Base-by-base conservation (phyloP, 2,113 vertebrate genomes). In the Eulacestoma nigropectus region DNA sequence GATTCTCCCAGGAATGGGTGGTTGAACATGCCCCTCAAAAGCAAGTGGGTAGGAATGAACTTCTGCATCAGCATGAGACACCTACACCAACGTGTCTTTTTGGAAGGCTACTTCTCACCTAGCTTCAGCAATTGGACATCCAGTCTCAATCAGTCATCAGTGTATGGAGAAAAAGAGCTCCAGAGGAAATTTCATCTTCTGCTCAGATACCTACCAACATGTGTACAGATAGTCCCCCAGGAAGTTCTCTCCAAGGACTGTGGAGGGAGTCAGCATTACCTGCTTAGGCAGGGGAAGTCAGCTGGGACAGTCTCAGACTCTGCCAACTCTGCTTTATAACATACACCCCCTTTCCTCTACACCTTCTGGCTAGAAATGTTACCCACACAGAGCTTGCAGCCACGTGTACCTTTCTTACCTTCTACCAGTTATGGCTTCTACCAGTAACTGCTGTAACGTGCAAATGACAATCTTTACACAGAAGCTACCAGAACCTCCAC, bases 391-490 rank as follows among this genome's bases (percentile, higher is more conserved):
- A 74, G 16, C n/a, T 82, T 56, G 23, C 49, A 85, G n/a, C 10
- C 33, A 56, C 0, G 0, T 7, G 80, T 26, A 49, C n/a, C 10
- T 85, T 78, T 42, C 44, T 68, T 44, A 16, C 32, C 7, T 37
- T 59, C 32, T 49, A 35, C n/a, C 16, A 8, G 30, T 64, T 75
- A 42, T 81, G 52, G 39, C 25, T 59, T 78, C 56, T 27, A 35
- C 15, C 49, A 76, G 22, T n/a, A 52, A 59, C 29, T 74, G 59
- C 35, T 93, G 47, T 76, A 60, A 88, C 0, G 10, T 56, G 35
- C 23, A 78, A 77, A 60, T 47, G 3, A 63, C 21, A 81, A 8
- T 86, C 63, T 82, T 60, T 70, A 57, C 17, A 47, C n/a, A 84
- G 55, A 83, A 76, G 35, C 22, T 77, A 19, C 39, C 35, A 82